phyloP scores from a whole-genome alignment of 2,888 invertebrate species.

The Cataglyphis cursor region DNA sequence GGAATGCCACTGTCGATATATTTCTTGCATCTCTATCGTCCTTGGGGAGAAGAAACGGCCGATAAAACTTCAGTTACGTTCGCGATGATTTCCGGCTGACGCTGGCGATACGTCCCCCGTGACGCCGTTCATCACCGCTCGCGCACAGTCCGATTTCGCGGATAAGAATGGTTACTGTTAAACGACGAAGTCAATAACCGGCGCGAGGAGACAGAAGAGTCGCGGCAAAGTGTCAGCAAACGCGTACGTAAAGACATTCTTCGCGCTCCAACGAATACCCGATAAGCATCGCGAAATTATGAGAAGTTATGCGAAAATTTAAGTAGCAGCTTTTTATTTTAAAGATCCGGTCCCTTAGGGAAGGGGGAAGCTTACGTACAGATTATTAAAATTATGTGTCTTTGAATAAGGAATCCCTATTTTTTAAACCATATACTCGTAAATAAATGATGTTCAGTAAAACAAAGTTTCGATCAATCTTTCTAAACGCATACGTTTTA shows the following conservation, averaged over 20 bases:
- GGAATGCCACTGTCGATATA: slow-evolving; percentile 26
- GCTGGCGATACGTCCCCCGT: slow-evolving; percentile 62
- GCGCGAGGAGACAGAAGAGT: slow-evolving; percentile 12
- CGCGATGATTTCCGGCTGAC: slow-evolving; percentile 61
- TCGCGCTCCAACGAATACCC: slow-evolving; percentile 2
- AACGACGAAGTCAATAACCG: slow-evolving; percentile 66
- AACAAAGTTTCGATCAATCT: not conserved
- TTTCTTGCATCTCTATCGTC: slow-evolving; percentile 52
- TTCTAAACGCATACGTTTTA: not conserved
- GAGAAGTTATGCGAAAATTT: not conserved
- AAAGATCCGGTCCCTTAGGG: not conserved
- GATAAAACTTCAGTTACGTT: slow-evolving; percentile 54
- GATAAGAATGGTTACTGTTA: slow-evolving; percentile 59
- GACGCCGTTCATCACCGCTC: slow-evolving; percentile 42
- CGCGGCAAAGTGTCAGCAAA: slow-evolving; percentile 34
- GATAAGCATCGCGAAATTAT: slow-evolving; percentile 4
- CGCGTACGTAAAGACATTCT: slow-evolving; percentile 37
- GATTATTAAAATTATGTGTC: not conserved
- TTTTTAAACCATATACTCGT: not conserved
- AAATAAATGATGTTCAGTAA: not conserved
- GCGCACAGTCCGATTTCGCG: slow-evolving; percentile 61
- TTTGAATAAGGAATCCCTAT: not conserved
- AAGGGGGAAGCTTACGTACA: no score
- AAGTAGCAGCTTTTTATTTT: not conserved
- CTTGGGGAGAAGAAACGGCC: slow-evolving; percentile 50